Conservation (phyloP, 2,113 vertebrate species). For the Hyperopisus bebe region DNA sequence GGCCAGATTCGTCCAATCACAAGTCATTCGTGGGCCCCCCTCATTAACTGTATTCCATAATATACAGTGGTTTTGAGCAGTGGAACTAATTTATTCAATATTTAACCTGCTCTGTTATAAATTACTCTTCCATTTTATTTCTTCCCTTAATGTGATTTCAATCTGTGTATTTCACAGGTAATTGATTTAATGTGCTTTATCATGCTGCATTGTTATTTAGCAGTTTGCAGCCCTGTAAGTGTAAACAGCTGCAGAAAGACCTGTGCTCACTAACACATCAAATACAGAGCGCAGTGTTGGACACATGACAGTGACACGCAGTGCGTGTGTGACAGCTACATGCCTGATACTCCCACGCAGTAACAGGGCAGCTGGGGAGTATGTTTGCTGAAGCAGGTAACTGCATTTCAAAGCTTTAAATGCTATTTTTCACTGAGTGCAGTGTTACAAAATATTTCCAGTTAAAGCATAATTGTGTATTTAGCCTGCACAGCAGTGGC, state of each 20-base stretch:
- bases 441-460: neutral
- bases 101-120: neutral
- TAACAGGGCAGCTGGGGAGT: neutral
- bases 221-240: neutral
- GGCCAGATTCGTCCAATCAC: neutral
- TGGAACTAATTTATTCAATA: conserved; percentile 5
- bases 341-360: neutral
- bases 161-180: neutral
- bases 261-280: neutral
- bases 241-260: neutral
- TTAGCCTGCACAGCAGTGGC: neutral
- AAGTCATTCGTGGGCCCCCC: neutral
- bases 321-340: neutral
- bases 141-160: neutral
- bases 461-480: neutral
- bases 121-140: neutral
- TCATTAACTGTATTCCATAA: neutral
- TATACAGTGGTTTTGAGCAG: neutral
- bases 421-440: neutral
- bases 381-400: neutral
- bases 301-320: neutral
- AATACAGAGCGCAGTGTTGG: neutral
- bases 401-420: neutral
- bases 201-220: neutral
- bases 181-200: neutral